Evolutionary conservation across 2,888 invertebrate species (phyloP), one percentile per base, ranked within the genome.

Genomic region (Linyphia triangularis): DNA sequence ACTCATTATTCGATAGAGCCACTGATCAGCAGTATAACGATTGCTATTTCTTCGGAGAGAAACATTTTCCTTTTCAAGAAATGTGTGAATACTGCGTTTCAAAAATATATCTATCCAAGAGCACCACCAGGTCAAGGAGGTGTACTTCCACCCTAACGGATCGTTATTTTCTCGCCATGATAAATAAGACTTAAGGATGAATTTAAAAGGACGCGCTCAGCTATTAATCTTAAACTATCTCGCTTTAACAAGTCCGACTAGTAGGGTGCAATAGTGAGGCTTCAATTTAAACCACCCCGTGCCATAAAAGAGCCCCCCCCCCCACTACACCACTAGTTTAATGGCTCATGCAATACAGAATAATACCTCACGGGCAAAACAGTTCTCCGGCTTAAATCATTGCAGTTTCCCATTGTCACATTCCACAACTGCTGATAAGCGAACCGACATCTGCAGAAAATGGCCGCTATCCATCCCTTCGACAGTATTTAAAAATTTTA

Each of bases 131-230:
- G n/a, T n/a, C n/a, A n/a, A n/a, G n/a, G n/a, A n/a, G n/a, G n/a
- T n/a, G n/a, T n/a, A n/a, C n/a, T n/a, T n/a, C n/a, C n/a, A n/a
- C n/a, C n/a, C n/a, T n/a, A n/a, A n/a, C 43, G 57, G 13, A 37
- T 51, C 81, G 86, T 88, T 88, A 81, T 73, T 67, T 57, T 59
- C 84, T 81, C 78, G 22, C 85, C 85, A 85, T 89, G 89, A 89
- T 89, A 89, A 89, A 89, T 89, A 89, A 89, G 89, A 89, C 89
- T 89, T 89, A 89, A 85, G 89, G 89, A 85, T 85, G 89, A 89
- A 89, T 89, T 89, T 79, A 85, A 86, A 89, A 89, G 82, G 83
- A 73, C 81, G 81, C 81, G 89, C 89, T 89, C 81, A 89, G 89
- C 85, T 85, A 89, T 89, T 89, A 89, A 89, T 89, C 85, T 89